phyloP scores from a whole-genome alignment of 2,888 invertebrate genomes.

The Frankliniella fusca region DNA sequence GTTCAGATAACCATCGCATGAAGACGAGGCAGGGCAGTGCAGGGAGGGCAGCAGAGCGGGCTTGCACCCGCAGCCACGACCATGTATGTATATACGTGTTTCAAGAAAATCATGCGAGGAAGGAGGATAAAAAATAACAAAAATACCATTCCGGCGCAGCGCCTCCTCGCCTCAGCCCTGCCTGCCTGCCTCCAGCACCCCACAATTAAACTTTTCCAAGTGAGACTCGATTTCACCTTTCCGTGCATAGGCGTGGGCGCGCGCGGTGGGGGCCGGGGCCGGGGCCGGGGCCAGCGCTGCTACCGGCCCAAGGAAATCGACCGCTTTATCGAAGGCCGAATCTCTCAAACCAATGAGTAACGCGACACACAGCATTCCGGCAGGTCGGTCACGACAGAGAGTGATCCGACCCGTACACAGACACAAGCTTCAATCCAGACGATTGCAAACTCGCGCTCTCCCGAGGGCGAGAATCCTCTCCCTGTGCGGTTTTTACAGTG shows the following conservation, averaged over 20 bases:
- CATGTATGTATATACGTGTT: too few species aligned
- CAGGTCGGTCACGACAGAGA: too few species aligned
- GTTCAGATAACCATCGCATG: too few species aligned
- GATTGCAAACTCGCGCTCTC: too few species aligned
- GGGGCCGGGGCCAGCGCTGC: neutral
- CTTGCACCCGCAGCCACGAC: neutral
- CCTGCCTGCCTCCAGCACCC: neutral
- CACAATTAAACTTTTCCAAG: slow-evolving; percentile 23
- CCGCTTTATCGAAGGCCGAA: neutral
- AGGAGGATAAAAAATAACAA: too few species aligned
- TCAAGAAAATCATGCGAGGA: too few species aligned
- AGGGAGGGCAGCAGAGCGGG: neutral
- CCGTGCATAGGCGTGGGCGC: neutral
- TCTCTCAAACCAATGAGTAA: neutral
- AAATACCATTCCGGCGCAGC: too few species aligned
- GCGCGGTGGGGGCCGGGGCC: neutral
- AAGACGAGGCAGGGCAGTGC: neutral
- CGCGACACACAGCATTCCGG: neutral
- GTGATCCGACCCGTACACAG: too few species aligned
- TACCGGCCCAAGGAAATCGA: slow-evolving; percentile 21
- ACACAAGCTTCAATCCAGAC: too few species aligned
- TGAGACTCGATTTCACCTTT: neutral
- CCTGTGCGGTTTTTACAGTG: too few species aligned
- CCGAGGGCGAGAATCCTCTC: too few species aligned
- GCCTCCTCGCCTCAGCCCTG: neutral